These are phyloP conservation scores for Drosophila percnosoma DNA, from an alignment of 2,888 invertebrate genomes.

Conservation along the genomic window DNA sequence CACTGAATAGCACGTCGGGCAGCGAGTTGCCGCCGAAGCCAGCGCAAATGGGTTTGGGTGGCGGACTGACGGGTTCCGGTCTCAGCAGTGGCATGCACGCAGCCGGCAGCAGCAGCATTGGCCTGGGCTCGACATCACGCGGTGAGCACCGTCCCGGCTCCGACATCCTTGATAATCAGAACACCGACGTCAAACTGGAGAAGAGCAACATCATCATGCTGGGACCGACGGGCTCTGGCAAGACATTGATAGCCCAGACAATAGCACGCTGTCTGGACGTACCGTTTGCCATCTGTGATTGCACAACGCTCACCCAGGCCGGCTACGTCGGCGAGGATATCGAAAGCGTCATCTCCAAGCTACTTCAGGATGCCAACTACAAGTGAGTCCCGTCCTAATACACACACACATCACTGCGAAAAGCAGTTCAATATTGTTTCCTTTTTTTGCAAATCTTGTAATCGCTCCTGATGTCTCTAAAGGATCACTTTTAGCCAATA, in stretches of 20 bases:
- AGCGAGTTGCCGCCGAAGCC: constrained; percentile 81
- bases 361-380: constrained; percentile 98
- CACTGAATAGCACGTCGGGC: constrained; percentile 86
- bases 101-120: constrained; percentile 12
- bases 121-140: constrained; percentile 27
- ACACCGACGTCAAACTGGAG: constrained; percentile 94
- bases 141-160: constrained; percentile 86
- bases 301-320: constrained; percentile 97
- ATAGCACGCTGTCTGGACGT: constrained; percentile 99
- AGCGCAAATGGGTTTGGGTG: constrained; percentile 64
- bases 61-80: constrained; percentile 54
- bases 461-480: not conserved
- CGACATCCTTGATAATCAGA: constrained; percentile 92
- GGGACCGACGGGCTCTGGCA: constrained; percentile 99
- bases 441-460: not conserved
- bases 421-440: not conserved
- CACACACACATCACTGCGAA: not conserved
- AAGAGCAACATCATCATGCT: constrained; percentile 98
- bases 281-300: constrained; percentile 99
- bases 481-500: no score
- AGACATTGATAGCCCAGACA: constrained; percentile 98
- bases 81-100: constrained; percentile 46
- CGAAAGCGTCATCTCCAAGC: constrained; percentile 98
- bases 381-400: constrained; percentile 85
- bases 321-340: constrained; percentile 99